Evolutionary conservation across 1,140 invertebrate genomes (phyloP), one percentile per base, ranked within the genome.

Genomic region (Rhizoglyphus robini): DNA sequence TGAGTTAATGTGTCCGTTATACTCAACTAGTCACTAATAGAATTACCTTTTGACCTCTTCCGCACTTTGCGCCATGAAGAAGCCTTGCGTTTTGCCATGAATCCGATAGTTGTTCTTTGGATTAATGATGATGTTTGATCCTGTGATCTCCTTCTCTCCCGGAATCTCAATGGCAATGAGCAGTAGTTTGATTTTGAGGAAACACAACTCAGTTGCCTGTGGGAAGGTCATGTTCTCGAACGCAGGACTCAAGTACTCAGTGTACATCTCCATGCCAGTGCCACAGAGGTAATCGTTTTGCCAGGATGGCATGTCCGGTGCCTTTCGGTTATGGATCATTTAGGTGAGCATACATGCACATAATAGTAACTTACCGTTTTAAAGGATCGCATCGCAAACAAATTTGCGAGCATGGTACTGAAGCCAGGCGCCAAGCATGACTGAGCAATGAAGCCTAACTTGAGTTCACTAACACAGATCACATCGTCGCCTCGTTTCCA

Each of bases 21-120:
- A 11, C 38, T 11, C 8, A 11, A 4, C 3, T 60, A 1, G 60
- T 41, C 46, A n/a, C 25, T 3, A 29, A 32, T 29, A 18, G 23
- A 23, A 1, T 76, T 78, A 98, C 96, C 95, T 86, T 83, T 99
- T 99, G 25, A 98, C 95, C 83, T 99, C 96, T 79, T 99, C 96
- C 27, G 95, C 95, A 70, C 94, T 98, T 81, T 99, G 95, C 72
- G 96, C 96, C 77, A 99, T 98, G 78, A 99, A 99, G 80, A 99
- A 99, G 72, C 96, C 96, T 81, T 98, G 95, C 69, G 96, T 99
- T 76, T 94, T 96, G 38, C 92, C 88, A 75, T 91, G 88, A 68
- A 99, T 97, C 78, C 96, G 96, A n/a, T 81, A 77, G 66, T 90
- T 90, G 69, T 87, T 87, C 71, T 92, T 84, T 57, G 96, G 96